A percentile compares a stretch with the other conserved stretches of the same genome.
Conservation (phyloP, 64 coral and sea anemone species). For the Dendrophyllia cribrosa region DNA sequence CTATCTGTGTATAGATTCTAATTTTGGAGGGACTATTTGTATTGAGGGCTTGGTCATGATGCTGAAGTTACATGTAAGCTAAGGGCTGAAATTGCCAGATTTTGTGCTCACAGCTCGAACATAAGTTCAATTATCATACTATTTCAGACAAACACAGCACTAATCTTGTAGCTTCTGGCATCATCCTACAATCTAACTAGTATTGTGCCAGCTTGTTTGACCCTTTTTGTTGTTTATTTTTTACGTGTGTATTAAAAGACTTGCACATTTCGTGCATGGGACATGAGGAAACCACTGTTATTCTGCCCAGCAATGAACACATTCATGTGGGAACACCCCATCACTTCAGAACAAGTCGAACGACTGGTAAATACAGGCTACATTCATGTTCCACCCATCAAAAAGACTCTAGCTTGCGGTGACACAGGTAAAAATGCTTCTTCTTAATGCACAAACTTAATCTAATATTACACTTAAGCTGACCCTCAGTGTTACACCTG, state of each 20-base stretch:
- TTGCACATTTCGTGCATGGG: slow-evolving; percentile 91
- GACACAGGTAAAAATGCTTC: slow-evolving; percentile 68
- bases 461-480: too few relatives aligned
- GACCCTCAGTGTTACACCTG: too few relatives aligned
- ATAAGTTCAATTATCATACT: too few relatives aligned
- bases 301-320: slow-evolving; percentile 99
- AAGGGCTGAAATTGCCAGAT: too few relatives aligned
- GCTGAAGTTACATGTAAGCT: too few relatives aligned
- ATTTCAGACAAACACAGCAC: too few relatives aligned
- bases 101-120: too few relatives aligned
- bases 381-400: slow-evolving; percentile 79
- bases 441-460: background rate
- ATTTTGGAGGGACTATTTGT: background rate
- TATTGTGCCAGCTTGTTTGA: background rate
- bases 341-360: slow-evolving; percentile 78
- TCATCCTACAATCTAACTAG: too few relatives aligned
- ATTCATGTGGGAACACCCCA: slow-evolving; percentile 92
- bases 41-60: too few relatives aligned
- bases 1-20: too few relatives aligned
- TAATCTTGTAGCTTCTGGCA: too few relatives aligned
- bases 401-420: slow-evolving; percentile 87
- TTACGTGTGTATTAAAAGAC: slow-evolving; percentile 62
- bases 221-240: background rate
- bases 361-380: slow-evolving; percentile 78
- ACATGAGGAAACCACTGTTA: slow-evolving; percentile 72